phyloP scores from a whole-genome alignment of 2,888 invertebrate species.

The Barypeithes pellucidus region DNA sequence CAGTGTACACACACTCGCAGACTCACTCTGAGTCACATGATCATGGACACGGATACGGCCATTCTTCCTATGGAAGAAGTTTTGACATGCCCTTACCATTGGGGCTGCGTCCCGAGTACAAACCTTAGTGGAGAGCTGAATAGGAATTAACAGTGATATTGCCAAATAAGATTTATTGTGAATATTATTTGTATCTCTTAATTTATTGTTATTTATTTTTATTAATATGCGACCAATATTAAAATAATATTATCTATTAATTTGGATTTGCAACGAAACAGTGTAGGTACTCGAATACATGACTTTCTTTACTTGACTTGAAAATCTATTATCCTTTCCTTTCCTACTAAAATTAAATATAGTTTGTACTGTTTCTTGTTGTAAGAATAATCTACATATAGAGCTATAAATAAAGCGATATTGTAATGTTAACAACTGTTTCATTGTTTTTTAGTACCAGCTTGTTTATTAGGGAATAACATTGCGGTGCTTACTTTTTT shows the following conservation, averaged over 20 bases:
- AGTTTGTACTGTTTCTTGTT: neutral
- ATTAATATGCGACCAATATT: neutral
- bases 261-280: neutral
- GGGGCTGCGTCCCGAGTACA: slow-evolving; percentile 73
- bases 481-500: too few species aligned
- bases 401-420: neutral
- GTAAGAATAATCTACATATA: neutral
- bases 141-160: slow-evolving; percentile 39
- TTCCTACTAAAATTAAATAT: neutral
- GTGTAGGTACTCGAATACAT: too few species aligned
- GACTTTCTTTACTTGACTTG: too few species aligned
- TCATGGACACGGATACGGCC: slow-evolving; percentile 70
- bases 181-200: slow-evolving; percentile 22
- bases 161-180: slow-evolving; percentile 32
- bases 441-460: neutral
- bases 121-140: slow-evolving; percentile 69
- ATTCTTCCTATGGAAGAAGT: slow-evolving; percentile 75
- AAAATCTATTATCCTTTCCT: neutral
- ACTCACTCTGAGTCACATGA: slow-evolving; percentile 80
- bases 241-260: neutral
- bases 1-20: slow-evolving; percentile 82
- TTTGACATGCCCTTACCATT: slow-evolving; percentile 69
- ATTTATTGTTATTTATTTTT: slow-evolving; percentile 46
- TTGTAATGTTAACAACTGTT: neutral
- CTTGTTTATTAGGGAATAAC: too few species aligned